Evolutionary conservation across 2,888 invertebrate genomes (phyloP), one percentile per base, ranked within the genome.

Genomic region (Lasius platythorax): DNA sequence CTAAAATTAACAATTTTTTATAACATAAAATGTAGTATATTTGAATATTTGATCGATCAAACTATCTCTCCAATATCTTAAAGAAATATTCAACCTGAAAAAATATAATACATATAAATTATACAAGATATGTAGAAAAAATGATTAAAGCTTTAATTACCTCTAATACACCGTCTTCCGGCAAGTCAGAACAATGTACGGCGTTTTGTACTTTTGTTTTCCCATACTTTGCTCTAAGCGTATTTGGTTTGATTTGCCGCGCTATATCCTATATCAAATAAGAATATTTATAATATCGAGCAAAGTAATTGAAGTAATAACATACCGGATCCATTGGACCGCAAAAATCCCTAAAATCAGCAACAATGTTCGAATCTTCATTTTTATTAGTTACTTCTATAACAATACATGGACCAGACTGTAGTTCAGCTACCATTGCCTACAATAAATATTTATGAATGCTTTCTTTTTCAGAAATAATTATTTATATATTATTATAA

Each of bases 321-420:
- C 96, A 96, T 95, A 98, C 98, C n/a, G 99, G 98, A 96, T 99
- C 99, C 89, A 96, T 96, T 2, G 99, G 99, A 0, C 99, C 99
- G 87, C 97, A 97, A 87, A 98, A 96, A 93, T 97, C 97, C 87
- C 99, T 96, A 95, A 99, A 99, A 90, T 96, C 97, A 28, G 96
- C 95, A 74, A 97, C 96, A 2, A 97, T 96, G 88, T 97, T 96
- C 43, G 96, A 92, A 46, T 94, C 95, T 53, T 96, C 95, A 90
- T 97, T 96, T 89, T 96, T 96, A n/a, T 96, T 96, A 3, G 96
- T 96, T 79, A 99, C 96, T 95, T 99, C 99, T 95, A 99, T 95
- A 0, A 97, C 98, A 68, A 99, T 96, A 94, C 98, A 98, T 0
- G 98, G 97, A 0, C 99, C 99, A 89, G 98, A 97, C 15, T 98